phyloP scores from a whole-genome alignment of 2,113 vertebrate genomes.

The Perccottus glenii region DNA sequence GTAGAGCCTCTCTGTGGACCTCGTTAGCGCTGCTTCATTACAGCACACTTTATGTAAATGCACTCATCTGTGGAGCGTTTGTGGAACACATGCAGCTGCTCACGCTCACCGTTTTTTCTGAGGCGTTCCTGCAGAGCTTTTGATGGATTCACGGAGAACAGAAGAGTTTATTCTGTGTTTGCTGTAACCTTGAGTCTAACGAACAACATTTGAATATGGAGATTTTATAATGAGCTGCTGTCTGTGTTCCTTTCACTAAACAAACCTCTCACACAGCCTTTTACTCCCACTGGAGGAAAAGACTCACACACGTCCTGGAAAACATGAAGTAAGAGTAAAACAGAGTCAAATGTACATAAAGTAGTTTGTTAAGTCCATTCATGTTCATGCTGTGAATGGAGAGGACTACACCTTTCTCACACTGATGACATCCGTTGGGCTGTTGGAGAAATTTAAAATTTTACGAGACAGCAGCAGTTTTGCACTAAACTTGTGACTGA shows the following conservation, averaged over 20 bases:
- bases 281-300: conserved; percentile 6
- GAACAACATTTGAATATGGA: conserved; percentile 48
- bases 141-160: conserved; percentile 26
- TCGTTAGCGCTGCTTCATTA: conserved; percentile 71
- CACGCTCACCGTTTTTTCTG: conserved; percentile 40
- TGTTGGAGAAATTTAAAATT: too few relatives aligned
- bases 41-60: conserved; percentile 65
- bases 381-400: too few relatives aligned
- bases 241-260: conserved; percentile 13
- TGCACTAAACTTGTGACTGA: too few relatives aligned
- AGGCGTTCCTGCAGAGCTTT: background rate
- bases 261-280: conserved; percentile 41
- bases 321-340: too few relatives aligned
- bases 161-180: conserved; percentile 39
- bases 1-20: conserved; percentile 15
- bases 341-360: too few relatives aligned
- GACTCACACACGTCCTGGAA: too few relatives aligned
- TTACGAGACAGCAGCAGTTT: too few relatives aligned
- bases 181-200: conserved; percentile 52
- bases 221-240: conserved; percentile 54
- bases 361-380: too few relatives aligned
- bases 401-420: too few relatives aligned
- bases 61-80: conserved; percentile 50
- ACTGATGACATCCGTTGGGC: too few relatives aligned
- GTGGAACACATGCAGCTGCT: conserved; percentile 13